Conservation (phyloP, 1,140 invertebrate species). For the Aphelinus atriplicis region DNA sequence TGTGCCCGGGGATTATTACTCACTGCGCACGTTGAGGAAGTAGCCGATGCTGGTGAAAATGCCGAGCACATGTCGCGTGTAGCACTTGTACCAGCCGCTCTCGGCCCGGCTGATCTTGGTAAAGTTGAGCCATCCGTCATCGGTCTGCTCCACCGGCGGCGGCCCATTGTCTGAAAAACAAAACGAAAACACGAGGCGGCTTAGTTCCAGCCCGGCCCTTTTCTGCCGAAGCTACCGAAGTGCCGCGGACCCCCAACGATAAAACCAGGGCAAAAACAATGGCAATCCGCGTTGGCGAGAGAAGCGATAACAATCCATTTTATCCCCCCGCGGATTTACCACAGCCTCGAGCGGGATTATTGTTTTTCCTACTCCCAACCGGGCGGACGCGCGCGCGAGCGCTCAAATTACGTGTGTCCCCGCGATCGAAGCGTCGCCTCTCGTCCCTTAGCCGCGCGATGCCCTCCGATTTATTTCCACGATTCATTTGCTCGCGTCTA, state of each 20-base stretch:
- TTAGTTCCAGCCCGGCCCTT: neutral
- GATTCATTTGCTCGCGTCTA: too few relatives aligned
- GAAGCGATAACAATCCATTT: conserved; percentile 5
- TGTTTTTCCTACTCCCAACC: too few relatives aligned
- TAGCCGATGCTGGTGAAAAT: conserved; percentile 89
- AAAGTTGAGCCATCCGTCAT: conserved; percentile 85
- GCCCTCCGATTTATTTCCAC: too few relatives aligned
- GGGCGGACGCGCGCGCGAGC: too few relatives aligned
- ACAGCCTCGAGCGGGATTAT: too few relatives aligned
- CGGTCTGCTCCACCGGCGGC: conserved; percentile 73
- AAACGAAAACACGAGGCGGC: conserved; percentile 43
- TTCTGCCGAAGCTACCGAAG: neutral
- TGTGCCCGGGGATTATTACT: conserved; percentile 62
- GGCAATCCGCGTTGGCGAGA: neutral
- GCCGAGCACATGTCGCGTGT: conserved; percentile 81
- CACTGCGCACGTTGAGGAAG: conserved; percentile 86
- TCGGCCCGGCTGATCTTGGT: conserved; percentile 78
- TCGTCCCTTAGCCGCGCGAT: too few relatives aligned
- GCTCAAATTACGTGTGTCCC: too few relatives aligned
- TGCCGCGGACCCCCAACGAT: neutral
- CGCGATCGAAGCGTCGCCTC: too few relatives aligned
- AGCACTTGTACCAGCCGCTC: conserved; percentile 91
- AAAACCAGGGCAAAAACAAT: neutral
- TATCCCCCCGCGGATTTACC: neutral
- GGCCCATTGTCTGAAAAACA: conserved; percentile 68